Conservation (phyloP, 2,888 invertebrate genomes). For the Cantharis lateralis region DNA sequence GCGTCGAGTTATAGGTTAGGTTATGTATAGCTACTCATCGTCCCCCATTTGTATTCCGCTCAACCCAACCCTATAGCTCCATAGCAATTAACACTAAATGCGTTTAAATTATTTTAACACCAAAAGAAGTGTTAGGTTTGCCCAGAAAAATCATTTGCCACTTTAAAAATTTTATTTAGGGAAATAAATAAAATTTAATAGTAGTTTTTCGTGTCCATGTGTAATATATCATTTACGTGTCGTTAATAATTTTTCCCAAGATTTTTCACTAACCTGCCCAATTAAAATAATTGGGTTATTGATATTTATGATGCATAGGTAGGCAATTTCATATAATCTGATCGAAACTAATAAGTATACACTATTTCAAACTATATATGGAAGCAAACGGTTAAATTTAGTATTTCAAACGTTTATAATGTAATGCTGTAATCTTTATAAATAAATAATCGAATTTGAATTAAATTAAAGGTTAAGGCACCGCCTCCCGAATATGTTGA, state of each 20-base stretch:
- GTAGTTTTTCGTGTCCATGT: slow-evolving; percentile 30
- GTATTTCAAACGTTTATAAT: neutral
- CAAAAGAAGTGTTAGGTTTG: slow-evolving; percentile 11
- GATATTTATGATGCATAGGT: slow-evolving; percentile 32
- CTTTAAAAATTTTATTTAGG: neutral
- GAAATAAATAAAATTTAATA: slow-evolving; percentile 35
- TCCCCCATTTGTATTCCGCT: slow-evolving; percentile 30
- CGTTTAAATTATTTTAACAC: slow-evolving; percentile 21
- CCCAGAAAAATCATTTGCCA: neutral
- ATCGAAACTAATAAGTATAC: neutral
- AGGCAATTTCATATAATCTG: slow-evolving; percentile 1
- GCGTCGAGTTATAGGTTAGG: slow-evolving; percentile 27
- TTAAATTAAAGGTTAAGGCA: too few species aligned
- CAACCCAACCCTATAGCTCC: slow-evolving; percentile 6
- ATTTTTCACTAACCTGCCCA: slow-evolving; percentile 23
- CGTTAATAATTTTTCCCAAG: slow-evolving; percentile 30
- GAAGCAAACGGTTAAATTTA: too few species aligned
- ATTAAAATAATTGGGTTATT: slow-evolving; percentile 35
- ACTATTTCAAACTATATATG: too few species aligned
- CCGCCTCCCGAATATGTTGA: too few species aligned
- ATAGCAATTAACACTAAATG: slow-evolving; percentile 27
- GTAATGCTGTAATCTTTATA: too few species aligned
- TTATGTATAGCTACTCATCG: slow-evolving; percentile 28
- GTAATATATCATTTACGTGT: slow-evolving; percentile 31
- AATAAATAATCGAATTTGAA: too few species aligned